Base-by-base conservation (phyloP, 2,888 invertebrate species). In the Himalopsyche anomala region DNA sequence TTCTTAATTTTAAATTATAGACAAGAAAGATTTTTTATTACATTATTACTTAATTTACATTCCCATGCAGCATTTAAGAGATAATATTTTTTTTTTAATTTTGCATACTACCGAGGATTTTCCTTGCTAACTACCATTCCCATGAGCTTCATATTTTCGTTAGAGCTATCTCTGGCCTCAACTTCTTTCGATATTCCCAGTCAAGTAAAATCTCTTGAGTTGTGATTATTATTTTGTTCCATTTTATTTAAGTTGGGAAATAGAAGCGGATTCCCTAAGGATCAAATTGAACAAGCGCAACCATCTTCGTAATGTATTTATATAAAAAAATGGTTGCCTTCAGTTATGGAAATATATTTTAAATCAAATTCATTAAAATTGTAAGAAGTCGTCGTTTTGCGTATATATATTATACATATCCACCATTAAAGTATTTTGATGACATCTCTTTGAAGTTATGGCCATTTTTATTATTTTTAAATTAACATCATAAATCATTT, bases 141-240 rank as follows among this genome's bases (percentile, higher is more conserved):
- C 87, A 38, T 19, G 82, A 82, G 87, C 62, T 87, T 85, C 87
- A 87, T 84, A 87, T 87, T 87, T 87, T 87, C 82, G 82, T 85
- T 84, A 83, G 69, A 51, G 81, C 81, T 85, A 81, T 81, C 87
- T 81, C 79, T 81, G 38, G 80, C 69, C 81, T 81, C 55, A 80
- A 80, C 84, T 84, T 84, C 17, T 38, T 54, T 54, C 84, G 36
- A 38, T 19, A 80, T 55, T 84, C 55, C 40, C 55, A 38, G 55
- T 55, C 12, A 84, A 84, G 80, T 28, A 74, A 74, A 74, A 36
- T 74, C 74, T 74, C 36, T 36, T 12, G 4, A 74, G 12, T 74
- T 74, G 19, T 62, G 62, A 74, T 36, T 74, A 74, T 74, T 74
- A 74, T 74, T 74, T 38, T 74, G 38, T 74, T 74, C 36, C 36